These are phyloP conservation scores for Todus mexicanus DNA, from an alignment of 2,797 vertebrate species.

Conservation along the genomic window DNA sequence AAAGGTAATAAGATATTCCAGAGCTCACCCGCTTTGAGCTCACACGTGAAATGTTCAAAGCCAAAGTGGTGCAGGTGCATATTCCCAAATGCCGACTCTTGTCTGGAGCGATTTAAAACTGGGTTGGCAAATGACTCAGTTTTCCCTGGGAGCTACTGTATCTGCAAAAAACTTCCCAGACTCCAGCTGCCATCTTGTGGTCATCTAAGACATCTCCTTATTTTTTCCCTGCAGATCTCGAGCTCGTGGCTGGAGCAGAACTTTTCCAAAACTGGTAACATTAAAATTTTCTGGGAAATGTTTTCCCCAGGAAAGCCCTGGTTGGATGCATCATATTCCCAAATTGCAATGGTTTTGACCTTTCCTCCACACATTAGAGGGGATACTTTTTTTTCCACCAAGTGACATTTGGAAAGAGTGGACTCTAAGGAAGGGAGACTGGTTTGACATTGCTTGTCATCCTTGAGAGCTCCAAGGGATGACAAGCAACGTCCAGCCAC, in stretches of 20 bases:
- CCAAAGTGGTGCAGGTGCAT: constrained; percentile 14
- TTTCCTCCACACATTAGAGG: neutral
- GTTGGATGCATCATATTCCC: neutral
- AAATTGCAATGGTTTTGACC: neutral
- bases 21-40: neutral
- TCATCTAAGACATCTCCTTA: neutral
- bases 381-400: neutral
- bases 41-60: neutral
- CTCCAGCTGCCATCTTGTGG: constrained; percentile 64
- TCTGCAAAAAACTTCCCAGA: neutral
- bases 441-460: neutral
- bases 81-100: neutral
- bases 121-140: neutral
- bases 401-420: neutral
- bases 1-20: neutral
- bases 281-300: neutral
- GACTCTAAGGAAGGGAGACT: accelerated
- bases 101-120: neutral
- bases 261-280: neutral
- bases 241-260: neutral
- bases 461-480: neutral
- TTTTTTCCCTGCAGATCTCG: neutral
- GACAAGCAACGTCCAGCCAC: neutral
- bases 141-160: neutral
- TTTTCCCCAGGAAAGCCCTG: neutral